Evolutionary conservation across 2,113 vertebrate genomes (phyloP), one percentile per base, ranked within the genome.

Genomic region (Austrofundulus limnaeus): DNA sequence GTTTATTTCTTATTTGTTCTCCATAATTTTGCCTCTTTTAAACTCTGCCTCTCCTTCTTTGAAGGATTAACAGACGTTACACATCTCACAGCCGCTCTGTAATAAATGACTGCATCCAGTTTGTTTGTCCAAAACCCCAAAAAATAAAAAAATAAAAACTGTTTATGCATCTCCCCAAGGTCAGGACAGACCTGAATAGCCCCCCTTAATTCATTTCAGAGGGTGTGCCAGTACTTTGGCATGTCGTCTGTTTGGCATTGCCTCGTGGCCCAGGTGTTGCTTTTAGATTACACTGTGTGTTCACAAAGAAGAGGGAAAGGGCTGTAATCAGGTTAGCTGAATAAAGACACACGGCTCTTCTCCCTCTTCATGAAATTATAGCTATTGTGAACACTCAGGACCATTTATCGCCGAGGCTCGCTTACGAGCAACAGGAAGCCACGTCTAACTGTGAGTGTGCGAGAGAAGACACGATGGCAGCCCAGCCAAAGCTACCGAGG

Each of bases 311-410:
- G 66, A 47, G 80, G 77, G 60, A 72, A 84, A 80, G 87, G 84
- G 57, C 87, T 92, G 86, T 92, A 94, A 93, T 77, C 86, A 77
- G 62, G 77, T 87, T 88, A 90, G 90, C 74, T 57, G 88, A 87
- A 92, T 88, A 84, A 81, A 84, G 81, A 84, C 84, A 76, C 86
- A 80, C 46, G 59, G 77, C 85, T 80, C 67, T 89, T 84, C 74
- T 60, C 59, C 74, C 83, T 78, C 82, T 91, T 88, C 77, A 88
- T 88, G 78, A 91, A 94, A 93, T 91, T 75, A 15, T 84, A 87
- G 70, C 73, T 53, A 4, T 86, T 92, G 85, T 87, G 72, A 73
- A 72, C 75, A 88, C 85, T 93, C 85, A 87, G 75, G 85, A 82
- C 77, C 83, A 82, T 81, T 93, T 90, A 86, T 51, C 73, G 79